Evolutionary conservation across 2,113 vertebrate genomes (phyloP).

Genomic region (Lepus americanus): DNA sequence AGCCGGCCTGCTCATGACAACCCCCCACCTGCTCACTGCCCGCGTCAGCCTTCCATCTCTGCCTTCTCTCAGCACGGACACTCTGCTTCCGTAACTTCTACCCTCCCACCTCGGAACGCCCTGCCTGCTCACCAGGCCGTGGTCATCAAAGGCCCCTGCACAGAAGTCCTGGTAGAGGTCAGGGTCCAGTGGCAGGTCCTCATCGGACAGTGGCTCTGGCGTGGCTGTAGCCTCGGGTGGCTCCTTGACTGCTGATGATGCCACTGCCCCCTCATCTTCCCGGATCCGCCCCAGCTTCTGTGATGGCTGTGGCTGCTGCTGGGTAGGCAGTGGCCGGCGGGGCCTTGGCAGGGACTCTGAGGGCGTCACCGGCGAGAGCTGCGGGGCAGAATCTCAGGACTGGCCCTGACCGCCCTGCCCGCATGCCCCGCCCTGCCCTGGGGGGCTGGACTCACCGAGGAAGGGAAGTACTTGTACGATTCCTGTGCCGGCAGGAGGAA

Average conservation of each 20-base stretch:
- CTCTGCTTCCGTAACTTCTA: not conserved
- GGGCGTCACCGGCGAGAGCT: constrained; percentile 81
- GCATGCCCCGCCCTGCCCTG: constrained; percentile 73
- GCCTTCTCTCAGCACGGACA: not conserved
- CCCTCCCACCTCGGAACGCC: not conserved
- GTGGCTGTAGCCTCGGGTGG: constrained; percentile 90
- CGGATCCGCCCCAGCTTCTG: constrained; percentile 95
- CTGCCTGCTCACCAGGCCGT: constrained; percentile 87
- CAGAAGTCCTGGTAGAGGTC: constrained; percentile 94
- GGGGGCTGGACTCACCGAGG: constrained; percentile 87
- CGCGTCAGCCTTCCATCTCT: not conserved
- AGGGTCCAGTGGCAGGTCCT: constrained; percentile 91
- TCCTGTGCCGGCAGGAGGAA: constrained; percentile 85
- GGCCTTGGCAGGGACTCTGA: constrained; percentile 82
- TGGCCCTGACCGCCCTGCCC: constrained; percentile 80
- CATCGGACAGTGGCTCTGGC: constrained; percentile 91
- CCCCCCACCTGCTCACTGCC: not conserved
- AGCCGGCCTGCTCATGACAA: not conserved
- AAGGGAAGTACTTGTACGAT: constrained; percentile 88
- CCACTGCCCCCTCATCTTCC: constrained; percentile 87
- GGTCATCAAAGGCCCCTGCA: constrained; percentile 89
- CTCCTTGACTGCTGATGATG: constrained; percentile 88
- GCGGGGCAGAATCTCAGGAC: constrained; percentile 83
- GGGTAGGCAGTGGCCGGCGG: constrained; percentile 78
- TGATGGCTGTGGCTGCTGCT: constrained; percentile 77